Evolutionary conservation across 2,888 invertebrate genomes (phyloP), one percentile per base, ranked within the genome.

Genomic region (Nymphalis c-album): DNA sequence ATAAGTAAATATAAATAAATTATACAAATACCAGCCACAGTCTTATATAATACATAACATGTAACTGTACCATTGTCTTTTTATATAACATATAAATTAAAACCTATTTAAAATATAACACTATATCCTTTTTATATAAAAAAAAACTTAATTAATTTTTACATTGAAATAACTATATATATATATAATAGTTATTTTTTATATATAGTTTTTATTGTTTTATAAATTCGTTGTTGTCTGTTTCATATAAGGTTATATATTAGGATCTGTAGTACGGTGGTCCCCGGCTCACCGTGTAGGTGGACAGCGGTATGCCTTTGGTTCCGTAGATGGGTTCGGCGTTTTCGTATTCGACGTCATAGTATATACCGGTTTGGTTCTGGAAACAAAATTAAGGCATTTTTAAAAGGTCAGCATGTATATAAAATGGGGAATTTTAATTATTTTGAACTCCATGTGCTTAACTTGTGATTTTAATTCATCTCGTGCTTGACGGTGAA

Each of bases 361-460:
- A 97, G 86, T 97, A 97, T 76, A 97, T 97, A 62, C 97, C 97
- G 75, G 96, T 96, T 93, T 97, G 97, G 86, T 97, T 97, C 97
- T 97, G 91, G 62, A 68, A 71, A 61, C 53, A 8, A 48, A 48
- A 60, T 60, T 16, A 22, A 22, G 22, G 22, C n/a, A n/a, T n/a
- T n/a, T n/a, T n/a, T n/a, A n/a, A n/a, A n/a, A n/a, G n/a, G n/a
- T n/a, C n/a, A n/a, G n/a, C n/a, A n/a, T n/a, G n/a, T n/a, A n/a
- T n/a, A n/a, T n/a, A n/a, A n/a, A n/a, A n/a, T n/a, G n/a, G n/a
- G n/a, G n/a, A n/a, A n/a, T n/a, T n/a, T n/a, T n/a, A n/a, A n/a
- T n/a, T n/a, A n/a, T n/a, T n/a, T n/a, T n/a, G n/a, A n/a, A n/a
- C n/a, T n/a, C n/a, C n/a, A n/a, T n/a, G n/a, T n/a, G n/a, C n/a